These are phyloP conservation scores for Rhinichthys klamathensis DNA, from an alignment of 2,113 vertebrate genomes.

Conservation along the genomic window DNA sequence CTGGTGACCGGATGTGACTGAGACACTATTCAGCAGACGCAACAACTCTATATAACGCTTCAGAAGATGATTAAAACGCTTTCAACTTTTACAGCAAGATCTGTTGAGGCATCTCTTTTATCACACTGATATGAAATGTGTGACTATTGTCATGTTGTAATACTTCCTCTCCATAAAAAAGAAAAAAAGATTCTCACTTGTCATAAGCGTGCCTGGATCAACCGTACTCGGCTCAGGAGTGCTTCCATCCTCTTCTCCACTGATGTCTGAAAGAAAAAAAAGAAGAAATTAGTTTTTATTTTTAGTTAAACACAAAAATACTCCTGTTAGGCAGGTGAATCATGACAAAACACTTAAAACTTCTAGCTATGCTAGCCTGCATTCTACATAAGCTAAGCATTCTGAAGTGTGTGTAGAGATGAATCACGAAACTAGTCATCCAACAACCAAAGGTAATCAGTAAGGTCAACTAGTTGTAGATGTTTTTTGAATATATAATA, in stretches of 20 bases:
- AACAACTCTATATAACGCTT: neutral
- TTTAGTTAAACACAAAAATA: neutral
- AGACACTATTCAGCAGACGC: constrained; percentile 59
- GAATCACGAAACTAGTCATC: too few species aligned
- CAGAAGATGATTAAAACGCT: neutral
- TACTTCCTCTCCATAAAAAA: neutral
- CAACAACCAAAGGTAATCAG: too few species aligned
- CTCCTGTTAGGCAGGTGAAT: too few species aligned
- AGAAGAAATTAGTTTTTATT: neutral
- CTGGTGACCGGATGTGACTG: constrained; percentile 61
- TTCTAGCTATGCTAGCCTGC: too few species aligned
- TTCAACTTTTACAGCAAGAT: neutral
- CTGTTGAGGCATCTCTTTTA: neutral
- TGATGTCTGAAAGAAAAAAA: constrained; percentile 67
- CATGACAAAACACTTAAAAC: too few species aligned
- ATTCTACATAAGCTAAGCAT: neutral
- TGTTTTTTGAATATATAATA: too few species aligned
- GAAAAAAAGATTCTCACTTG: constrained; percentile 65
- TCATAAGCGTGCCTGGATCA: neutral
- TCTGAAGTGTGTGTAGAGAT: too few species aligned
- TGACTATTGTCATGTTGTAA: neutral
- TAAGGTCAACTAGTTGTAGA: too few species aligned
- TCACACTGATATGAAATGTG: neutral
- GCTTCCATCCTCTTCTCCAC: constrained; percentile 79
- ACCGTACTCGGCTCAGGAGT: constrained; percentile 60